These are phyloP conservation scores for Drosophila trapezifrons DNA, from an alignment of 1,140 invertebrate species.

Conservation along the genomic window DNA sequence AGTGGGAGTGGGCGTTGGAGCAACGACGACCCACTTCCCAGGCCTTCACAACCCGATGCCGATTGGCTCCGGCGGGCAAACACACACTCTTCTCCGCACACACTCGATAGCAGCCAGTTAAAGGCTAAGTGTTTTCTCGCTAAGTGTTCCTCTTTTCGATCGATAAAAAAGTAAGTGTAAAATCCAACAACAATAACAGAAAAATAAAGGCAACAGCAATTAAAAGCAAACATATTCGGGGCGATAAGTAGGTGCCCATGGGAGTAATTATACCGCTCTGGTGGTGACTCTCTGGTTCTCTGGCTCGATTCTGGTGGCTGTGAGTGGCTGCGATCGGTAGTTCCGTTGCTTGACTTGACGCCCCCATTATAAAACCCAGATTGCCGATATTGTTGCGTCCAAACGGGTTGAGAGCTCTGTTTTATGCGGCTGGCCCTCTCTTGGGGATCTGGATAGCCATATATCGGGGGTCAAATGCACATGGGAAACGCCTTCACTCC, in stretches of 20 bases:
- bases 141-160: constrained; percentile 41
- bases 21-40: constrained; percentile 54
- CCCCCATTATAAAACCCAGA: constrained; percentile 45
- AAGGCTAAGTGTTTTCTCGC: constrained; percentile 52
- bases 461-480: constrained; percentile 34
- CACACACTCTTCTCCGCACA: constrained; percentile 9
- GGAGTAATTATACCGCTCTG: constrained; percentile 35
- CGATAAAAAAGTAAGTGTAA: constrained; percentile 55
- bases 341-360: constrained; percentile 45
- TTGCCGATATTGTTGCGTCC: constrained; percentile 33
- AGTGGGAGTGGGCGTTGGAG: constrained; percentile 31
- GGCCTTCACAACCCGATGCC: constrained; percentile 33
- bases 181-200: constrained; percentile 30
- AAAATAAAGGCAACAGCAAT: constrained; percentile 21
- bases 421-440: constrained; percentile 2
- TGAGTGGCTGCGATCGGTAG: constrained; percentile 41
- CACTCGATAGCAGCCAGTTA: constrained; percentile 53
- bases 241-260: constrained; percentile 62
- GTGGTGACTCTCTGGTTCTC: background rate
- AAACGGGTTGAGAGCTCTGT: constrained; percentile 10
- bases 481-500: constrained; percentile 29
- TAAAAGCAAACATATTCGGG: constrained; percentile 37
- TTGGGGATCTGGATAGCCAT: constrained; percentile 7
- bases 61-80: constrained; percentile 50
- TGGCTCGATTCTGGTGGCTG: constrained; percentile 12